Evolutionary conservation across 2,797 vertebrate genomes (phyloP), one percentile per base, ranked within the genome.

Genomic region (Gobio occitaniae): DNA sequence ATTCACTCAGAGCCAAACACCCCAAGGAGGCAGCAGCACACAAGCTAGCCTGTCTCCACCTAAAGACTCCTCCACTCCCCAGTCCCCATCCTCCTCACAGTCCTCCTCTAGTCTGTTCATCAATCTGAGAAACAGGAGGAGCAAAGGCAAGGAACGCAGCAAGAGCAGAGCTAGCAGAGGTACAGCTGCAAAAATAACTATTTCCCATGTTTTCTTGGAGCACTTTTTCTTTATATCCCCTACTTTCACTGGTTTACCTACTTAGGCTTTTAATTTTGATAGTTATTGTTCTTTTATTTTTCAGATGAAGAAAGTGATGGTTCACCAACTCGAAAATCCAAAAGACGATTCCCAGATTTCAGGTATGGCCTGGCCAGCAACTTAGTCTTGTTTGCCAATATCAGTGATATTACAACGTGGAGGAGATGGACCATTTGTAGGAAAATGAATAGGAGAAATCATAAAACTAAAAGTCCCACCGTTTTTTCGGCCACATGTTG

Each of bases 261-360:
- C 2, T 13, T 6, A 56, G 36, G 15, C 36, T 25, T 16, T 52
- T 66, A 17, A 66, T 66, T 15, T 79, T 32, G 21, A 54, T 56
- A 70, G 4, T 32, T 19, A 54, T 56, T 80, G 4, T 32, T 19
- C 3, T 59, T 9, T 85, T 47, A 86, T 54, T 77, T 86, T 50
- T 47, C 79, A 94, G 95, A 95, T 88, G 95, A 95, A 88, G 86
- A 90, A 44, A 93, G 76, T 90, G 95, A 96, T 90, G 91, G 90
- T 90, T 89, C 93, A 61, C 81, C 83, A 11, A 76, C 91, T 76
- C 95, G 94, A 79, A 97, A 96, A 87, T 94, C 95, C 54, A 97
- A 95, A 92, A 96, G 92, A 88, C 96, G 95, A 92, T 97, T 98
- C 92, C 97, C 97, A 17, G 95, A 97, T 91, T 97, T 98, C 91